Percentiles rank a stretch among this genome's conserved stretches.
Conservation (phyloP, 1,140 invertebrate genomes). For the Mamestra configurata region DNA sequence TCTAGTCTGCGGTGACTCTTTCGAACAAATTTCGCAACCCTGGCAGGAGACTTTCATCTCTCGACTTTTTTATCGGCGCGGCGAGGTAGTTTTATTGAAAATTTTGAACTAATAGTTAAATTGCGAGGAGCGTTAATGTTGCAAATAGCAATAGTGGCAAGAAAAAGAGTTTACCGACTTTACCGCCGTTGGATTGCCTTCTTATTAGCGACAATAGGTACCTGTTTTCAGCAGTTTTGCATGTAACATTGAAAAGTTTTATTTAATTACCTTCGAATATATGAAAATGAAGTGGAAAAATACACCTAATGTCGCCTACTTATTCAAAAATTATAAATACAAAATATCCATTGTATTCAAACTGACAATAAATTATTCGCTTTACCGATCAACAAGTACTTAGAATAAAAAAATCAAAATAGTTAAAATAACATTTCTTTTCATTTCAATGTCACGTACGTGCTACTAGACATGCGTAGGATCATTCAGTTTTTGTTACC, state of each 20-base stretch:
- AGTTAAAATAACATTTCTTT: conserved; percentile 19
- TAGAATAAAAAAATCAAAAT: not conserved
- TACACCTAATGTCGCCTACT: not conserved
- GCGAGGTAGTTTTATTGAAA: not conserved
- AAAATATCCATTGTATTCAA: not conserved
- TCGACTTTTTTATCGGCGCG: too few species aligned
- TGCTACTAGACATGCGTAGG: conserved; percentile 16
- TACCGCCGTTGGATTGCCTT: not conserved
- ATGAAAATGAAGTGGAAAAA: conserved; percentile 13
- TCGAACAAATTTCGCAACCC: too few species aligned
- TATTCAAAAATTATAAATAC: conserved; percentile 11
- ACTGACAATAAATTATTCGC: not conserved
- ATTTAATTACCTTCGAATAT: conserved; percentile 1
- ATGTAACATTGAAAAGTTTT: conserved; percentile 23
- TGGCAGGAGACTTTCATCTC: too few species aligned
- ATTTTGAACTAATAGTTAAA: not conserved
- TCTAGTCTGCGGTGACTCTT: too few species aligned
- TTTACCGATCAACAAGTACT: conserved; percentile 4
- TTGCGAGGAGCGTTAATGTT: not conserved
- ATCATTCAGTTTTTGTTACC: conserved; percentile 22
- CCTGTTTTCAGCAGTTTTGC: not conserved
- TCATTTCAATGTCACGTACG: conserved; percentile 13
- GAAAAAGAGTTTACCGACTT: not conserved
- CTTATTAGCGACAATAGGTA: not conserved
- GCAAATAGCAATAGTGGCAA: not conserved